These are phyloP conservation scores for Valencia hispanica DNA, from an alignment of 2,797 vertebrate species.

Conservation along the genomic window DNA sequence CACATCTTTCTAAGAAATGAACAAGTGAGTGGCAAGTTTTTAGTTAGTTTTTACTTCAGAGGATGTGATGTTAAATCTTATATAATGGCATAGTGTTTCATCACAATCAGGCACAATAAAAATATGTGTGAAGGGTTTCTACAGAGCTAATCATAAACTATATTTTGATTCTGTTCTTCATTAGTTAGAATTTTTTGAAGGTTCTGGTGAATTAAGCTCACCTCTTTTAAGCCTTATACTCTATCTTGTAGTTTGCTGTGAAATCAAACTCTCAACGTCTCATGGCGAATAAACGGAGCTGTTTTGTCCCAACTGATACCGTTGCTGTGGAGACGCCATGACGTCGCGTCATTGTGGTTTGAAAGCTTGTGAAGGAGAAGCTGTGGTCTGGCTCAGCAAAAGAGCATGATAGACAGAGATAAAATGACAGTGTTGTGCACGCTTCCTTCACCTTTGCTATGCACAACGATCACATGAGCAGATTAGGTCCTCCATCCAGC, in stretches of 20 bases:
- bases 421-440: constrained; percentile 14
- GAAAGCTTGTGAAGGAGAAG: constrained; percentile 41
- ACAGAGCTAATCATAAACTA: too few relatives aligned
- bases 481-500: constrained; percentile 14
- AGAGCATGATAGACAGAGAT: constrained; percentile 20
- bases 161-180: too few relatives aligned
- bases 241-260: not conserved
- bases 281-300: not conserved
- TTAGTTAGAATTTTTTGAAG: too few relatives aligned
- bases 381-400: constrained; percentile 54
- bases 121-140: too few relatives aligned
- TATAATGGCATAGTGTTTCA: too few relatives aligned
- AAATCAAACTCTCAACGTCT: not conserved
- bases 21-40: too few relatives aligned
- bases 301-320: constrained; percentile 23
- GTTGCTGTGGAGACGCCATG: constrained; percentile 53
- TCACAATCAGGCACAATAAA: too few relatives aligned
- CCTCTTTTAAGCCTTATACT: not conserved
- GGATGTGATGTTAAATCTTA: too few relatives aligned
- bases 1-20: too few relatives aligned
- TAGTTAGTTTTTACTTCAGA: too few relatives aligned
- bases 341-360: constrained; percentile 62
- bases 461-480: constrained; percentile 39
- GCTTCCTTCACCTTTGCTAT: constrained; percentile 34
- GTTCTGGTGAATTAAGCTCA: not conserved